A percentile compares a stretch with the other conserved stretches of the same genome.
Conservation (phyloP, 1,140 invertebrate species). For the Drosophila malerkotliana region DNA sequence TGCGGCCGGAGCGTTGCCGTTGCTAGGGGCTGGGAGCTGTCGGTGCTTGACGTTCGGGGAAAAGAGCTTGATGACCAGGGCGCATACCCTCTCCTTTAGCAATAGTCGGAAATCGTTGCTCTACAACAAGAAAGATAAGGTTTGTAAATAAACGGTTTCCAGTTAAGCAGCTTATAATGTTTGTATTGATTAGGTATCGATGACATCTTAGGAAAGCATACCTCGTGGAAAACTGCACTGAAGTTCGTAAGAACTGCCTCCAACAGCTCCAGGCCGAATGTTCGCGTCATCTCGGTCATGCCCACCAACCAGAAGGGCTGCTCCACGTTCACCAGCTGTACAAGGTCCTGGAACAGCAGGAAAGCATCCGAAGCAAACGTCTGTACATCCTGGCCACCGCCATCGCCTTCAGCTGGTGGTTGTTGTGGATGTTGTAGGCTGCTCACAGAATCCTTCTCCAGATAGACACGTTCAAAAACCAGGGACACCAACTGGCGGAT, state of each 20-base stretch:
- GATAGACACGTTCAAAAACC: conserved; percentile 97
- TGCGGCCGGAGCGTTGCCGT: conserved; percentile 85
- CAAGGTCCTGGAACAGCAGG: conserved; percentile 98
- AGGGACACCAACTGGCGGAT: conserved; percentile 97
- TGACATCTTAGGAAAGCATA: conserved; percentile 75
- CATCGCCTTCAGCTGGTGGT: conserved; percentile 19
- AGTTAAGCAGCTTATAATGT: background rate
- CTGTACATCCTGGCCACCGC: conserved; percentile 86
- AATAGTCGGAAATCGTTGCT: conserved; percentile 97
- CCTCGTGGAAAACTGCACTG: conserved; percentile 96
- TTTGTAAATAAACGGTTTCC: conserved; percentile 83
- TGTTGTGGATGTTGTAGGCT: conserved; percentile 62
- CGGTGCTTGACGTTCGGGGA: conserved; percentile 97
- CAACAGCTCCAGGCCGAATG: conserved; percentile 97
- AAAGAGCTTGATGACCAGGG: conserved; percentile 98
- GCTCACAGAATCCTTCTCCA: conserved; percentile 85
- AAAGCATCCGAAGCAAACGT: conserved; percentile 97
- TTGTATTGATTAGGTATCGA: background rate
- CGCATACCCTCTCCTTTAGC: conserved; percentile 98
- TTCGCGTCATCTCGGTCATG: conserved; percentile 98
- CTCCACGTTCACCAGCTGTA: conserved; percentile 98
- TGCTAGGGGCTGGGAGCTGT: conserved; percentile 85
- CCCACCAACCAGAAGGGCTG: conserved; percentile 97
- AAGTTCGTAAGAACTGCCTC: conserved; percentile 97
- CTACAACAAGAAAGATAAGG: conserved; percentile 55